Conservation (phyloP, 2,797 vertebrate genomes). For the Pogoniulus pusillus region DNA sequence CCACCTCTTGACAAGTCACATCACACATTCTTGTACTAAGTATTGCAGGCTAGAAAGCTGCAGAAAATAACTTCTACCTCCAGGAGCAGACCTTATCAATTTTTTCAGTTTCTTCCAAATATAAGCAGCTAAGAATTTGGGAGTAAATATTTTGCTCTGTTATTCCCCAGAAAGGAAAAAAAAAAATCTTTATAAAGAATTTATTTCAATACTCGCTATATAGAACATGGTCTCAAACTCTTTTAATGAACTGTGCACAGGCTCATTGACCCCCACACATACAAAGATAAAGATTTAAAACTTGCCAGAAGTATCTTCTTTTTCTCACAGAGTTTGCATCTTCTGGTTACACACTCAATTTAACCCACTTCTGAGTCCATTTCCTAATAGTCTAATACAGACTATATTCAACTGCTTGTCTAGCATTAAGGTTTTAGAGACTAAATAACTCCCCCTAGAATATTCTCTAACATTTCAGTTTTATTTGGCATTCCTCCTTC, state of each 20-base stretch:
- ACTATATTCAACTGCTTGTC: not conserved
- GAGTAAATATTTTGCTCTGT: not conserved
- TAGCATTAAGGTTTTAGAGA: not conserved
- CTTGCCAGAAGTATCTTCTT: not conserved
- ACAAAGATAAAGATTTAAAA: not conserved
- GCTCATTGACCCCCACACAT: not conserved
- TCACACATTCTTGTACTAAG: not conserved
- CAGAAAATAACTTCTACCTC: not conserved
- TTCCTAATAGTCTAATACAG: not conserved
- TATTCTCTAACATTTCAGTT: not conserved
- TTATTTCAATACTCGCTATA: not conserved
- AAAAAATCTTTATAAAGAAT: not conserved
- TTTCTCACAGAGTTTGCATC: not conserved
- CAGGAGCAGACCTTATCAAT: not conserved
- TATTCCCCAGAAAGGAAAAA: not conserved
- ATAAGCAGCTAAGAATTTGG: not conserved
- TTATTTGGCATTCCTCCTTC: not conserved
- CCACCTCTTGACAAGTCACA: not conserved
- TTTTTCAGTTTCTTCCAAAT: not conserved
- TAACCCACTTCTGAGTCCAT: not conserved
- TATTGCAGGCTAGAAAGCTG: not conserved
- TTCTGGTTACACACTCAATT: not conserved
- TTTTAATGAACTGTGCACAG: not conserved
- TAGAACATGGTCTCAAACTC: not conserved
- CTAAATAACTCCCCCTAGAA: not conserved